Conservation (phyloP, 2,888 invertebrate species). For the Drosophila kanekoi region DNA sequence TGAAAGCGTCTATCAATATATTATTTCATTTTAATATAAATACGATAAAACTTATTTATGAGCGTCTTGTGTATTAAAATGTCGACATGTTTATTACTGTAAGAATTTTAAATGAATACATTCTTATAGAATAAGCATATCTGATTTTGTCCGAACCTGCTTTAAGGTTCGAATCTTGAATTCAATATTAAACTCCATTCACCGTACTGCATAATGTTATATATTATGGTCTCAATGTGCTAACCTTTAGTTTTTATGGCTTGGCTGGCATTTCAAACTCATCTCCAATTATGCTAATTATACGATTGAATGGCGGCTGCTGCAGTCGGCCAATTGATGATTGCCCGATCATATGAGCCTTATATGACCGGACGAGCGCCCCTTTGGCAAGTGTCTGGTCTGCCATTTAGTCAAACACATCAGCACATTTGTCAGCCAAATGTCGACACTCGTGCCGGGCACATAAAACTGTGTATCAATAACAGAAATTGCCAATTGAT, state of each 20-base stretch:
- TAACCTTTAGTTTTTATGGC: constrained; percentile 60
- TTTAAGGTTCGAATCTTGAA: constrained; percentile 6
- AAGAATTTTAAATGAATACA: constrained; percentile 34
- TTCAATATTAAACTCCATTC: constrained; percentile 2
- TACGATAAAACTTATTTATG: constrained; percentile 31
- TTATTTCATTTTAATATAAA: too few relatives aligned
- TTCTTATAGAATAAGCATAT: constrained; percentile 11
- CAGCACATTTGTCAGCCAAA: constrained; percentile 63
- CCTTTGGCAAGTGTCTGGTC: constrained; percentile 38
- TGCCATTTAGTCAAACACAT: constrained; percentile 55
- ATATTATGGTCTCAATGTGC: constrained; percentile 34
- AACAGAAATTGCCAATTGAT: constrained; percentile 46
- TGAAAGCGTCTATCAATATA: too few relatives aligned
- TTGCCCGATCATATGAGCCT: constrained; percentile 1
- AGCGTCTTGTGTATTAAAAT: constrained; percentile 28
- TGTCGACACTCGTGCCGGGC: constrained; percentile 65
- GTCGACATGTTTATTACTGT: constrained; percentile 42
- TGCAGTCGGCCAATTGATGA: constrained; percentile 23
- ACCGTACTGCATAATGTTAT: constrained; percentile 4
- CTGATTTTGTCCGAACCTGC: constrained; percentile 24
- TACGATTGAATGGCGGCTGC: not conserved
- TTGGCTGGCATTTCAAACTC: constrained; percentile 63
- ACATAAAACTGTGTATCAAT: constrained; percentile 51
- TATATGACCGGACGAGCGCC: constrained; percentile 5
- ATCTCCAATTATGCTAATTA: constrained; percentile 66